A percentile compares a stretch with the other conserved stretches of the same genome.
These are phyloP conservation scores for Eurois occulta DNA, from an alignment of 2,888 invertebrate species.

Conservation along the genomic window DNA sequence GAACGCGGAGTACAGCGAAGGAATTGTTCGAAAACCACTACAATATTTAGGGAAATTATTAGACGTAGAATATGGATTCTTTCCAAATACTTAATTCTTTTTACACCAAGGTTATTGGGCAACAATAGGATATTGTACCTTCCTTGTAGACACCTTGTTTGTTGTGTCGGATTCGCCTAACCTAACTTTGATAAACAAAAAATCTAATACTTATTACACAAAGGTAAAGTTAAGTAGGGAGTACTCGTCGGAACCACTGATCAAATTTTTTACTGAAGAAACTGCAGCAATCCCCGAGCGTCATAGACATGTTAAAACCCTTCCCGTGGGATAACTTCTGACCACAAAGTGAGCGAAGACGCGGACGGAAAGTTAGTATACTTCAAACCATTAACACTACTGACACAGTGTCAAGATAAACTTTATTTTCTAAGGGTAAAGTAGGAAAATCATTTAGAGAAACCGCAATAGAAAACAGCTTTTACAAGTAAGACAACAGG, in stretches of 20 bases:
- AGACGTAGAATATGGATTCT: neutral
- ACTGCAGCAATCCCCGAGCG: neutral
- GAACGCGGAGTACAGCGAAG: neutral
- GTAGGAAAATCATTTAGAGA: constrained; percentile 8
- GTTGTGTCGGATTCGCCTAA: neutral
- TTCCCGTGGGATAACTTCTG: neutral
- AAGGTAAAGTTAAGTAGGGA: neutral
- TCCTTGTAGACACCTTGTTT: neutral
- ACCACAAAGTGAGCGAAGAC: neutral
- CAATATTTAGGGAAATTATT: neutral
- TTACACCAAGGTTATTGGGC: neutral
- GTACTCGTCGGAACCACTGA: neutral
- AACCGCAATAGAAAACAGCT: constrained; percentile 18
- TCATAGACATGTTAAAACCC: neutral
- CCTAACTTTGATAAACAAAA: too few species aligned
- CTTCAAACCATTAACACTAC: neutral
- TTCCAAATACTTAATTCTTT: neutral
- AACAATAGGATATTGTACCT: neutral
- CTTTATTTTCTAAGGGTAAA: neutral
- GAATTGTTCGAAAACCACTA: neutral
- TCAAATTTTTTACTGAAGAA: neutral
- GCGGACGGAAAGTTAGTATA: neutral
- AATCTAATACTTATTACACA: neutral
- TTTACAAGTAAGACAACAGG: constrained; percentile 24
- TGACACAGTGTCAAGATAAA: constrained; percentile 1